Evolutionary conservation across 1,140 invertebrate species (phyloP), one percentile per base, ranked within the genome.

Genomic region (Drosophila funebris): DNA sequence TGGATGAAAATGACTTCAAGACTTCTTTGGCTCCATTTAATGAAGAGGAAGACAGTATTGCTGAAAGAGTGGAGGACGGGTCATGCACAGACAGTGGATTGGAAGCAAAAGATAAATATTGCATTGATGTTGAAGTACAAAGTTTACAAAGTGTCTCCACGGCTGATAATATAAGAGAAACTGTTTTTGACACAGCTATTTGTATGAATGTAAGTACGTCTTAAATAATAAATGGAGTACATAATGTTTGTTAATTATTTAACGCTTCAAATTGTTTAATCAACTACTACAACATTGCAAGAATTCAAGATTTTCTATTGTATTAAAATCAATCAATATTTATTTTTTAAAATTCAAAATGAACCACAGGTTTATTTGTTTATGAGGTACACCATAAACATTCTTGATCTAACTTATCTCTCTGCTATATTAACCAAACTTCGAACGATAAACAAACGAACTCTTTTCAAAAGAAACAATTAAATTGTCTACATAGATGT

Each of bases 121-220:
- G 53, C 44, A 39, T 62, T 31, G 50, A 76, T 13, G 54, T 56
- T 39, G 39, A 43, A 4, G 60, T 31, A n/a, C 67, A 60, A 29
- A 63, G 63, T 46, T 20, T 54, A 0, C 43, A 39, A 24, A 61
- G 27, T 37, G n/a, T 58, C 4, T n/a, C 31, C 13, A 43, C 67
- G 3, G 41, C 44, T 13, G 93, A 78, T 1, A 63, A 73, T 5
- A 57, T 73, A 6, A 80, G 63, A 14, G 66, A 84, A 31, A 20
- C 62, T 5, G 52, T 87, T 24, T 68, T 90, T 39, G 81, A 85
- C 6, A 57, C 94, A 6, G 58, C 77, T 13, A 92, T 95, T 56
- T 95, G 94, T 22, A 95, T 94, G 92, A 96, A 96, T 92, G 96
- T 96, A 92, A 95, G 95, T 94, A 52, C 3, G 9, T 11, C 13